phyloP scores from a whole-genome alignment of 2,888 invertebrate species.

The Dermolepida albohirtum region DNA sequence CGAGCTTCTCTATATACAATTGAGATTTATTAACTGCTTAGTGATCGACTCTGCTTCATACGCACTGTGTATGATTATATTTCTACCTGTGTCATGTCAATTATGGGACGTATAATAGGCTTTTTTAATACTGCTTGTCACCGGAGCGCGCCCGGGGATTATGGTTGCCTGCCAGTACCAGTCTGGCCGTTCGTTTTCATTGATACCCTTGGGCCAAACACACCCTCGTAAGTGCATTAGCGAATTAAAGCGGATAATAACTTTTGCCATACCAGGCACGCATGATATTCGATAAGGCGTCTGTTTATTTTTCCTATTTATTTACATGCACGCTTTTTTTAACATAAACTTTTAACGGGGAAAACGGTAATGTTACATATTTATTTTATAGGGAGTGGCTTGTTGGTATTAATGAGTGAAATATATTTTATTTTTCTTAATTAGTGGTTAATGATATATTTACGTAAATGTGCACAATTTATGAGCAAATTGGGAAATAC shows the following conservation, averaged over 20 bases:
- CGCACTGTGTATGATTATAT: slow-evolving; percentile 32
- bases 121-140: slow-evolving; percentile 39
- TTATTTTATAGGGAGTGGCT: slow-evolving; percentile 25
- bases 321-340: slow-evolving; percentile 34
- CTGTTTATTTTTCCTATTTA: slow-evolving; percentile 39
- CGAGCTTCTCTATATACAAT: background rate
- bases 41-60: slow-evolving; percentile 1
- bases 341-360: slow-evolving; percentile 17
- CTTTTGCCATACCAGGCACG: slow-evolving; percentile 41
- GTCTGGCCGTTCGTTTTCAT: slow-evolving; percentile 30
- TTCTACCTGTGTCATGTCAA: slow-evolving; percentile 39
- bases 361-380: slow-evolving; percentile 34
- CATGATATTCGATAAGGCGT: slow-evolving; percentile 42
- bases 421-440: too few relatives aligned
- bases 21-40: slow-evolving; percentile 1
- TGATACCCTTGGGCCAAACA: slow-evolving; percentile 41
- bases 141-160: slow-evolving; percentile 35
- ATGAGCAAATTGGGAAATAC: too few relatives aligned
- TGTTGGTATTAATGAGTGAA: too few relatives aligned
- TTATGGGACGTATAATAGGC: slow-evolving; percentile 39
- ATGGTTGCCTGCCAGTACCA: slow-evolving; percentile 35
- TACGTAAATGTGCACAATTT: too few relatives aligned
- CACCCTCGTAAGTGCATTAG: slow-evolving; percentile 42
- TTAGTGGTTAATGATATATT: too few relatives aligned
- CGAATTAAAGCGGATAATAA: slow-evolving; percentile 43